Percentiles rank a stretch among this genome's conserved stretches.
Conservation (phyloP, 2,113 vertebrate species). For the Rhinoderma darwinii region DNA sequence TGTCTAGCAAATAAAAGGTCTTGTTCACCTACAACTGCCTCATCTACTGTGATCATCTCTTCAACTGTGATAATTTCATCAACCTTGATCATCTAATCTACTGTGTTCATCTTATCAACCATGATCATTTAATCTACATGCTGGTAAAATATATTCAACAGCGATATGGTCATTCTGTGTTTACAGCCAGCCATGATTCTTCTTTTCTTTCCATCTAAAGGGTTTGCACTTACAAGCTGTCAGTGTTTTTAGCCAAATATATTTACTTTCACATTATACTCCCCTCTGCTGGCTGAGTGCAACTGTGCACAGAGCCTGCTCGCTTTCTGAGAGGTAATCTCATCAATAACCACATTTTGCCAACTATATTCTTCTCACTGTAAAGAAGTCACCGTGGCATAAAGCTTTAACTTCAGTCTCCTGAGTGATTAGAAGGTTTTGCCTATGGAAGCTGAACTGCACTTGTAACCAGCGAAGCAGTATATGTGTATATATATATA, state of each 20-base stretch:
- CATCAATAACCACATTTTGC: conserved; percentile 45
- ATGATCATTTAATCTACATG: no score
- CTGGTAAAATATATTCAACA: not conserved
- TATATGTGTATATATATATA: no score
- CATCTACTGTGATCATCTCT: no score
- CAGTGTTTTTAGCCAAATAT: not conserved
- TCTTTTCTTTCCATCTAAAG: not conserved
- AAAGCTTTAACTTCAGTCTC: conserved; percentile 42
- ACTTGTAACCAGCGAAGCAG: conserved; percentile 17
- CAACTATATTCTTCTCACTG: conserved; percentile 23
- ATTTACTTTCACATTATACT: conserved; percentile 12
- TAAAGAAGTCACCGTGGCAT: conserved; percentile 36
- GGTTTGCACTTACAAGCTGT: not conserved
- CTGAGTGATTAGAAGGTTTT: conserved; percentile 49
- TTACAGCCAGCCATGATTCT: not conserved
- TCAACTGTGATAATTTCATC: no score
- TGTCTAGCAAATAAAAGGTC: no score
- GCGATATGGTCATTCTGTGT: not conserved
- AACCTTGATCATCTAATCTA: no score
- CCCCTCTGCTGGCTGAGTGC: conserved; percentile 42
- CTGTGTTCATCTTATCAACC: no score
- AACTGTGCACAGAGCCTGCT: not conserved
- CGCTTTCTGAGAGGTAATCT: not conserved
- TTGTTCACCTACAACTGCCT: no score
- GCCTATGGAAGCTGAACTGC: conserved; percentile 25